phyloP scores from a whole-genome alignment of 2,797 vertebrate genomes.

The Schizopygopsis malacanthus region DNA sequence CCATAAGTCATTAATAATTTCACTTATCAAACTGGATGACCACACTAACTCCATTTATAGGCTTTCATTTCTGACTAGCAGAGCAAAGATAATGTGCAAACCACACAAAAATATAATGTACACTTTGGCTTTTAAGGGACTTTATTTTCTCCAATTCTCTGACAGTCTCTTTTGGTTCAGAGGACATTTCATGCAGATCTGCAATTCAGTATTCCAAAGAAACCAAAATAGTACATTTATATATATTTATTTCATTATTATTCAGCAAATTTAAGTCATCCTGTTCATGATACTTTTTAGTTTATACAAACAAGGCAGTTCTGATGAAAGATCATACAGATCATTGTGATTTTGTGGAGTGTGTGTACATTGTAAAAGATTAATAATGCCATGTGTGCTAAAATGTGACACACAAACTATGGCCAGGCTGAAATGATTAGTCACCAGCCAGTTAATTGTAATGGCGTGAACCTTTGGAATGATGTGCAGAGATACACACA shows the following conservation, averaged over 20 bases:
- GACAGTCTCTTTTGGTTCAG: neutral
- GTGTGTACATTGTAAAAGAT: neutral
- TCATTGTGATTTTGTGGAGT: neutral
- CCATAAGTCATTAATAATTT: slow-evolving; percentile 51
- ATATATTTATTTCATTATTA: neutral
- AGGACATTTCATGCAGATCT: neutral
- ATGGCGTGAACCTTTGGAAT: neutral
- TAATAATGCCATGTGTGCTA: neutral
- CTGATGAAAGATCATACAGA: neutral
- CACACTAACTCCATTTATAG: slow-evolving; percentile 34
- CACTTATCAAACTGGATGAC: slow-evolving; percentile 38
- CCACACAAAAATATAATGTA: neutral
- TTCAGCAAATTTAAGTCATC: neutral
- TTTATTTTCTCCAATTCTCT: neutral
- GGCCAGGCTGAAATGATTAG: neutral
- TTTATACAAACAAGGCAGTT: neutral
- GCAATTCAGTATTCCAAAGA: neutral
- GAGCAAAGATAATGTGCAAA: slow-evolving; percentile 27
- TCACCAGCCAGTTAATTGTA: neutral
- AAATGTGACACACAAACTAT: neutral
- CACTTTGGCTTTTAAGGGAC: neutral
- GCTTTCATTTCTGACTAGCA: slow-evolving; percentile 11
- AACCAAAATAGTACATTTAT: neutral
- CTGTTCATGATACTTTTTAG: neutral
- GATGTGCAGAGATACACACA: neutral